Conservation (phyloP, 2,888 invertebrate genomes). For the Trilocha varians region DNA sequence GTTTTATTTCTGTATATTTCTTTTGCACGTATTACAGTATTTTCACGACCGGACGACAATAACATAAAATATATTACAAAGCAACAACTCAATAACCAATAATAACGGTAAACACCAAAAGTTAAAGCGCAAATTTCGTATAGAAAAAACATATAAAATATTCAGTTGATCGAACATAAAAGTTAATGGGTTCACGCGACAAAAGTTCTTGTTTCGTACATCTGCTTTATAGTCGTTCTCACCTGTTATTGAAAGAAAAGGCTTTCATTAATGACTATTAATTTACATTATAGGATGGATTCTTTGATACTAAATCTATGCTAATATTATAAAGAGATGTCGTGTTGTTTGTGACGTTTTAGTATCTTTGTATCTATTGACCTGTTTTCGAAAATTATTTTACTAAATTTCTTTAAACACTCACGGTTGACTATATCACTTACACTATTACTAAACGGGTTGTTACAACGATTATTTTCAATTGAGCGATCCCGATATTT, state of each 20-base stretch:
- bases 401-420: too few species aligned
- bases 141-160: conserved; percentile 4
- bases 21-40: conserved; percentile 25
- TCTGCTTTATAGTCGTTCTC: conserved; percentile 21
- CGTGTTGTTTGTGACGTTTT: too few species aligned
- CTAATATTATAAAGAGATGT: background rate
- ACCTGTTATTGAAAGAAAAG: conserved; percentile 12
- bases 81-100: conserved; percentile 21
- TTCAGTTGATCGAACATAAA: conserved; percentile 10
- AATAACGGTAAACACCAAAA: conserved; percentile 30
- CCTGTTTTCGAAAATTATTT: too few species aligned
- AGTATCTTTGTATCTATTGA: too few species aligned
- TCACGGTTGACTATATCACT: too few species aligned
- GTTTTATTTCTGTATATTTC: too few species aligned
- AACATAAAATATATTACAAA: conserved; percentile 23
- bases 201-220: conserved; percentile 25
- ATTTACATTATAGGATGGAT: too few species aligned
- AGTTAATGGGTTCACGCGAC: conserved; percentile 26
- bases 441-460: too few species aligned
- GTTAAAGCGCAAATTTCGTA: conserved; percentile 18
- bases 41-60: conserved; percentile 33
- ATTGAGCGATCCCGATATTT: too few species aligned
- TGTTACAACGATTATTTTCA: too few species aligned
- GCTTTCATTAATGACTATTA: conserved; percentile 4
- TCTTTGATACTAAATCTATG: too few species aligned